Percentiles rank a stretch among this genome's conserved stretches.
These are phyloP conservation scores for Gymnothorax javanicus DNA, from an alignment of 2,797 vertebrate species.

Conservation along the genomic window DNA sequence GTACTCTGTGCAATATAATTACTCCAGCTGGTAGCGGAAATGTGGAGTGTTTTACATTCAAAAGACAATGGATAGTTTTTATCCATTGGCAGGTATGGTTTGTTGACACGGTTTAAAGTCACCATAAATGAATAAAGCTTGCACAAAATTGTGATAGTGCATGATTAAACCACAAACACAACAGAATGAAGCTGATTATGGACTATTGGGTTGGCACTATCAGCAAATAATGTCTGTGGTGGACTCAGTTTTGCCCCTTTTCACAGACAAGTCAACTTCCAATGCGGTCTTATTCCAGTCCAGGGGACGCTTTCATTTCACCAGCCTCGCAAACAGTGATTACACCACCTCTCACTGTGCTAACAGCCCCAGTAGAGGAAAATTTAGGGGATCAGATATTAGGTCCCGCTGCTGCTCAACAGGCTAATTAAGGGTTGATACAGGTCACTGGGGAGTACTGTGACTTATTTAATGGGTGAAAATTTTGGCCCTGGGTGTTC, in stretches of 20 bases:
- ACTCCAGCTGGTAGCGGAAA: background rate
- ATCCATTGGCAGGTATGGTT: background rate
- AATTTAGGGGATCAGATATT: conserved; percentile 69
- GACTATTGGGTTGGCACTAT: background rate
- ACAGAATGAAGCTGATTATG: background rate
- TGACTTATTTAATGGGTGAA: background rate
- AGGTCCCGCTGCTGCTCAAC: conserved; percentile 47
- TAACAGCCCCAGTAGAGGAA: conserved; percentile 53
- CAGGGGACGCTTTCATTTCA: conserved; percentile 66
- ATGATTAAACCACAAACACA: background rate
- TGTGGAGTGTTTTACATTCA: background rate
- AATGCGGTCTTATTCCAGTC: background rate
- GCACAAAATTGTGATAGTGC: background rate
- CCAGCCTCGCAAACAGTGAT: conserved; percentile 77
- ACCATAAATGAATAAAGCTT: background rate
- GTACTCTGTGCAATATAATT: background rate
- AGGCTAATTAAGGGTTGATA: background rate
- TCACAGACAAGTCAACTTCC: background rate
- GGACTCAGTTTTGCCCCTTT: background rate
- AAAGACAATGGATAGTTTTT: background rate
- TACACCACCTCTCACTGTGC: background rate
- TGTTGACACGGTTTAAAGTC: background rate
- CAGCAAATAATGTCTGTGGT: background rate
- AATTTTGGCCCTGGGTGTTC: background rate
- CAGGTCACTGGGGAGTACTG: background rate